A percentile compares a stretch with the other conserved stretches of the same genome.
phyloP scores from a whole-genome alignment of 2,888 invertebrate genomes.

The Oeneis ivallda region DNA sequence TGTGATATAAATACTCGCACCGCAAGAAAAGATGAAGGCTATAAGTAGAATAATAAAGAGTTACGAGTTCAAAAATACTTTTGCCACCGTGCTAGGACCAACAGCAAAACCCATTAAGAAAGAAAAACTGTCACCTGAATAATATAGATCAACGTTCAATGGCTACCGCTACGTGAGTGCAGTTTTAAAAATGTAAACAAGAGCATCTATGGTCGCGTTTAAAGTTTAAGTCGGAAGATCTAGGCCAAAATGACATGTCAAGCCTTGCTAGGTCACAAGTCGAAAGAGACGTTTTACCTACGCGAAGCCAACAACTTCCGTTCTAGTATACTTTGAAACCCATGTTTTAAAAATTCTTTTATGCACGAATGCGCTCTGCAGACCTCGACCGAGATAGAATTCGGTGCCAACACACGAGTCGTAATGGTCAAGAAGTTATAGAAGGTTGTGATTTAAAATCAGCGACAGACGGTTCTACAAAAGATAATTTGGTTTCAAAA shows the following conservation, averaged over 20 bases:
- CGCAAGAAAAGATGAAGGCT: background rate
- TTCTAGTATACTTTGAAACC: conserved; percentile 6
- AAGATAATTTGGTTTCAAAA: background rate
- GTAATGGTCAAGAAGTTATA: background rate
- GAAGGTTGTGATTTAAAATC: background rate
- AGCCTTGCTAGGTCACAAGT: conserved; percentile 25
- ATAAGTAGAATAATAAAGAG: conserved; percentile 1
- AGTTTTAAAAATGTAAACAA: conserved; percentile 25
- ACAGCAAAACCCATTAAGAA: conserved; percentile 2
- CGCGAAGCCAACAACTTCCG: conserved; percentile 20
- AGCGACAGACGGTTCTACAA: background rate
- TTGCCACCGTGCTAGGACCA: conserved; percentile 12
- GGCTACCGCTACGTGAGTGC: conserved; percentile 23
- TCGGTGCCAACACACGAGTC: background rate
- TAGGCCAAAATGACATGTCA: conserved; percentile 26
- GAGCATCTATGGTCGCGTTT: conserved; percentile 20
- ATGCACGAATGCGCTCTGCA: conserved; percentile 14
- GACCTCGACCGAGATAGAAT: conserved; percentile 14
- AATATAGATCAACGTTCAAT: conserved; percentile 16
- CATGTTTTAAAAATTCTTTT: conserved; percentile 23
- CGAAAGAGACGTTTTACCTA: conserved; percentile 17
- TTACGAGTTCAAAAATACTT: background rate
- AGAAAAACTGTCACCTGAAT: conserved; percentile 15
- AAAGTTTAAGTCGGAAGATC: conserved; percentile 21
- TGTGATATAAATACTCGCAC: background rate